Conservation (phyloP, 2,888 invertebrate species). For the Drosophila emarginata region DNA sequence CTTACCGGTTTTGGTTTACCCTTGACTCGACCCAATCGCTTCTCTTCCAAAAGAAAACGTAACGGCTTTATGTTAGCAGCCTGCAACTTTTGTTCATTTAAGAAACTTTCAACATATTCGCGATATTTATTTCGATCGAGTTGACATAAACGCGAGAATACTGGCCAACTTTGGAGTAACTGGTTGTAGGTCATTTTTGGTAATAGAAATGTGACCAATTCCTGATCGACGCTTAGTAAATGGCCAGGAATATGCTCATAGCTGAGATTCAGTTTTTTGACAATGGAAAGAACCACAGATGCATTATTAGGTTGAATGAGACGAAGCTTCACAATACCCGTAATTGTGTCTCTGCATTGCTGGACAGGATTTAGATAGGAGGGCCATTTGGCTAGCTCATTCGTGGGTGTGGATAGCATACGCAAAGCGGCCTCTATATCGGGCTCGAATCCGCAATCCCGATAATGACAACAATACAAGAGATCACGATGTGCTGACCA, state of each 20-base stretch:
- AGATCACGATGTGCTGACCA: slow-evolving; percentile 68
- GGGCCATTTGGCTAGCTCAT: slow-evolving; percentile 48
- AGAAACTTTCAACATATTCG: slow-evolving; percentile 36
- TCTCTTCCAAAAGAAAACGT: slow-evolving; percentile 63
- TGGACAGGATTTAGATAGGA: slow-evolving; percentile 30
- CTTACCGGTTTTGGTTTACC: not conserved
- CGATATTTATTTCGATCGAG: not conserved
- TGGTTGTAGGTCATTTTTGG: slow-evolving; percentile 70
- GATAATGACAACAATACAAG: slow-evolving; percentile 71
- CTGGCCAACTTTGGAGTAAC: slow-evolving; percentile 64
- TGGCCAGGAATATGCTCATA: slow-evolving; percentile 75
- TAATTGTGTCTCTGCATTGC: slow-evolving; percentile 25
- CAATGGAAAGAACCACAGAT: slow-evolving; percentile 56
- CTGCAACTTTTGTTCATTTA: slow-evolving; percentile 48
- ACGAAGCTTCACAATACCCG: slow-evolving; percentile 69
- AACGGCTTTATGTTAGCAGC: slow-evolving; percentile 70
- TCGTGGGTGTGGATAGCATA: slow-evolving; percentile 34
- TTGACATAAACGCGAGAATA: slow-evolving; percentile 15
- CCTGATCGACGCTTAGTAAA: slow-evolving; percentile 41
- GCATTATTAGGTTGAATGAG: slow-evolving; percentile 43
- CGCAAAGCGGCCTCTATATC: slow-evolving; percentile 42
- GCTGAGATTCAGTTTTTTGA: slow-evolving; percentile 50
- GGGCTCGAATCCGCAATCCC: slow-evolving; percentile 27
- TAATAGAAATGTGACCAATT: slow-evolving; percentile 64
- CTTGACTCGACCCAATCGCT: slow-evolving; percentile 16